Evolutionary conservation across 2,113 vertebrate genomes (phyloP).

Genomic region (Austrofundulus limnaeus): DNA sequence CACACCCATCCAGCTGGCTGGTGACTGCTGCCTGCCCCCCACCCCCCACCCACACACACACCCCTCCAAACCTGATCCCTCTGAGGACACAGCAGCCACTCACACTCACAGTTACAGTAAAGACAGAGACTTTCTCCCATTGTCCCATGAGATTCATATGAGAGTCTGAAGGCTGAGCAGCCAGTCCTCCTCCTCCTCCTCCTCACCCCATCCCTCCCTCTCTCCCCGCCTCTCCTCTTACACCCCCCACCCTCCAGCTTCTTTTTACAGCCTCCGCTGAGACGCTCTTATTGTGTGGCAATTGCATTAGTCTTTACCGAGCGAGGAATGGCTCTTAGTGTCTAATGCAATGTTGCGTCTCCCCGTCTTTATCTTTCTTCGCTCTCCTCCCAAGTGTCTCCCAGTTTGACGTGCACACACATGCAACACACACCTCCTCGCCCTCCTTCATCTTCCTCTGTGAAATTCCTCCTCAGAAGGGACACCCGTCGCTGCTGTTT

Average conservation of each 20-base stretch:
- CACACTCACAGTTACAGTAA: conserved; percentile 56
- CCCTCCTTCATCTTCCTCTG: conserved; percentile 54
- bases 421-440: conserved; percentile 65
- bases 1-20: conserved; percentile 63
- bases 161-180: conserved; percentile 72
- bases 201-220: conserved; percentile 33
- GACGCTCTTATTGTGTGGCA: conserved; percentile 78
- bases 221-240: conserved; percentile 66
- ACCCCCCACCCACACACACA: no score
- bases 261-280: conserved; percentile 75
- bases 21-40: conserved; percentile 56
- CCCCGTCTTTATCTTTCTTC: conserved; percentile 44
- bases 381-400: conserved; percentile 41
- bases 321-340: conserved; percentile 76
- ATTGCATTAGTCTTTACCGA: conserved; percentile 81
- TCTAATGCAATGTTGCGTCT: conserved; percentile 75
- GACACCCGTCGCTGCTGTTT: conserved; percentile 50
- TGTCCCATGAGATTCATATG: conserved; percentile 76
- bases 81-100: conserved; percentile 58
- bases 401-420: conserved; percentile 65
- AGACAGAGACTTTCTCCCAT: conserved; percentile 69
- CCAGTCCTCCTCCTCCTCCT: conserved; percentile 59
- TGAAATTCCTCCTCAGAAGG: conserved; percentile 75
- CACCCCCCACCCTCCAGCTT: conserved; percentile 62
- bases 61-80: conserved; percentile 64